phyloP scores from a whole-genome alignment of 2,797 vertebrate genomes.

The Oreochromis mossambicus region DNA sequence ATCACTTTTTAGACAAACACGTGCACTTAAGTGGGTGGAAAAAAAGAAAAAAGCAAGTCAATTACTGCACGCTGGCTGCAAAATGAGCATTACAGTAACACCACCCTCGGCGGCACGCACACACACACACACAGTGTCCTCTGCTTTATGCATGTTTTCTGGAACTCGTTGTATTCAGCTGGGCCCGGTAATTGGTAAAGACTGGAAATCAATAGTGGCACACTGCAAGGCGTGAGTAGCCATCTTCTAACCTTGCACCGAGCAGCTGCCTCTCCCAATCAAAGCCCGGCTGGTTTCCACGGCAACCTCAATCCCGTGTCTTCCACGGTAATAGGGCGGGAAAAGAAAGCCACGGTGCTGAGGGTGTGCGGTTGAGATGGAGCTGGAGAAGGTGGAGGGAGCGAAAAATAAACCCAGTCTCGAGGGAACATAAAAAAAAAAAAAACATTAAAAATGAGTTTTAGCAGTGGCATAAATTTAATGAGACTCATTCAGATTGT shows the following conservation, averaged over 20 bases:
- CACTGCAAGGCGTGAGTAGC: slow-evolving; percentile 50
- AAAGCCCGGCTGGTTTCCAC: slow-evolving; percentile 56
- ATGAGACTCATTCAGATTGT: slow-evolving; percentile 5
- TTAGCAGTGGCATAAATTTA: background rate
- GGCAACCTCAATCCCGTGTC: slow-evolving; percentile 64
- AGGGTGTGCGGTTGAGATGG: slow-evolving; percentile 14
- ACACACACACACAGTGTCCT: background rate
- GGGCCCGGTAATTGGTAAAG: slow-evolving; percentile 47
- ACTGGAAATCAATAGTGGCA: slow-evolving; percentile 63
- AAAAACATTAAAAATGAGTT: background rate
- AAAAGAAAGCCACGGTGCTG: slow-evolving; percentile 26
- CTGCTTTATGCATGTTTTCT: slow-evolving; percentile 4
- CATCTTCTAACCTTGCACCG: slow-evolving; percentile 64
- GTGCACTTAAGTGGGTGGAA: background rate
- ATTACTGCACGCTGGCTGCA: background rate
- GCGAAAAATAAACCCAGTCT: background rate
- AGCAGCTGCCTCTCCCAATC: slow-evolving; percentile 61
- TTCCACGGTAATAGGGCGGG: slow-evolving; percentile 55
- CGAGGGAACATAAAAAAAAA: background rate
- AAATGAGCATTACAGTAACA: background rate
- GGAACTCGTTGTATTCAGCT: slow-evolving; percentile 14
- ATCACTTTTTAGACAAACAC: slow-evolving; percentile 15
- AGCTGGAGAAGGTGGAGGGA: background rate
- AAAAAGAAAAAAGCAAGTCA: background rate
- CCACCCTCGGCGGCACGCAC: background rate